A percentile compares a stretch with the other conserved stretches of the same genome.
Conservation (phyloP, 2,113 vertebrate species). For the Antidorcas marsupialis region DNA sequence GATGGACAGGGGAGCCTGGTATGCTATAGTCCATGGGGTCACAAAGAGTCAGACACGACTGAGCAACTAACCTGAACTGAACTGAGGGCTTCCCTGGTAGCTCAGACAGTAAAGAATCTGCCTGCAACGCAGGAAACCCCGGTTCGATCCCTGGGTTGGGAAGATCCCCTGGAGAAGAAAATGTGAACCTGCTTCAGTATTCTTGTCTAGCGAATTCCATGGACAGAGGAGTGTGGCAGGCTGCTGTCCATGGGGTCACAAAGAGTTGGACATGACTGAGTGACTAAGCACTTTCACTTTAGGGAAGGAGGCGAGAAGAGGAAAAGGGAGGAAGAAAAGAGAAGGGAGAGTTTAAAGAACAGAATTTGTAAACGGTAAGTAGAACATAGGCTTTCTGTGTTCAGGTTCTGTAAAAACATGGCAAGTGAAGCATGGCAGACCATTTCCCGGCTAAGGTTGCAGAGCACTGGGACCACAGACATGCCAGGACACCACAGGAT, state of each 20-base stretch:
- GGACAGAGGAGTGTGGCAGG: neutral
- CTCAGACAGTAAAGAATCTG: neutral
- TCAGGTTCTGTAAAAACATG: neutral
- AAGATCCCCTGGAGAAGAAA: neutral
- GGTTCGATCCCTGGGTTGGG: rapidly evolving
- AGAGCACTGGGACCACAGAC: neutral
- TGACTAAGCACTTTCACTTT: neutral
- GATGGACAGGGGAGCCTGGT: neutral
- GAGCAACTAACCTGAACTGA: neutral
- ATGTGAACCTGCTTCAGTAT: neutral
- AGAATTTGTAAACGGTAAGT: neutral
- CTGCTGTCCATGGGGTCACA: neutral
- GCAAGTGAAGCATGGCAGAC: rapidly evolving
- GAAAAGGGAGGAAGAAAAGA: neutral
- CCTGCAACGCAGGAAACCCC: neutral
- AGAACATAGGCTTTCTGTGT: neutral
- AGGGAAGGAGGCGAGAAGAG: neutral
- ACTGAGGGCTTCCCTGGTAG: neutral
- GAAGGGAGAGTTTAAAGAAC: neutral
- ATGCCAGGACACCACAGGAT: neutral
- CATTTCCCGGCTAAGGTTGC: neutral
- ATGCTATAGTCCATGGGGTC: neutral
- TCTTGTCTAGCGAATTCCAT: neutral
- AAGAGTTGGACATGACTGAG: neutral
- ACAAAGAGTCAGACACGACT: neutral